Evolutionary conservation across 2,797 vertebrate genomes (phyloP).

Genomic region (Channallabes apus): DNA sequence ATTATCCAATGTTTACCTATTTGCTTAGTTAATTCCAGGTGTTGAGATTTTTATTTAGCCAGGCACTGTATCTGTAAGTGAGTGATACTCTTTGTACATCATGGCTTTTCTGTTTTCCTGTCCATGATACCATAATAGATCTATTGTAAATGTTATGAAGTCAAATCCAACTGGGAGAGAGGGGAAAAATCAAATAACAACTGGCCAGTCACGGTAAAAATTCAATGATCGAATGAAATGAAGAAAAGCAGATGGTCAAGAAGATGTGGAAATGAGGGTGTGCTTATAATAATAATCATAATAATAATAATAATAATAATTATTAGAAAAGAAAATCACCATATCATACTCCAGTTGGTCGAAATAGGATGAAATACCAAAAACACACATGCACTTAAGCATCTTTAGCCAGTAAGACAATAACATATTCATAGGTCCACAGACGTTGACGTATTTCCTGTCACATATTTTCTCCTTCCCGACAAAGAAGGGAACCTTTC

Average conservation of each 20-base stretch:
- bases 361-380: slow-evolving; percentile 44
- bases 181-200: slow-evolving; percentile 19
- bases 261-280: slow-evolving; percentile 61
- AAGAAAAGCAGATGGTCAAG: slow-evolving; percentile 67
- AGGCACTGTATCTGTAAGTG: not conserved
- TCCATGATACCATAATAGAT: not conserved
- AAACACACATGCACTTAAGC: slow-evolving; percentile 43
- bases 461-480: slow-evolving; percentile 11
- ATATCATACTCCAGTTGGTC: slow-evolving; percentile 44
- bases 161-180: not conserved
- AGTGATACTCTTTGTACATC: not conserved
- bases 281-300: slow-evolving; percentile 52
- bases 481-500: slow-evolving; percentile 27
- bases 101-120: not conserved
- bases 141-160: slow-evolving; percentile 12
- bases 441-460: slow-evolving; percentile 31
- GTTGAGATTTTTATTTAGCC: too few relatives aligned
- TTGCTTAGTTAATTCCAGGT: too few relatives aligned
- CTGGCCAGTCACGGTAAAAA: slow-evolving; percentile 32
- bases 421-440: slow-evolving; percentile 28
- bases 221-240: slow-evolving; percentile 33
- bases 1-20: too few relatives aligned
- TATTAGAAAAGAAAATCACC: slow-evolving; percentile 41
- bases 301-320: slow-evolving; percentile 1
- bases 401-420: slow-evolving; percentile 33